A percentile compares a stretch with the other conserved stretches of the same genome.
These are phyloP conservation scores for Andrena minutula DNA, from an alignment of 2,888 invertebrate species.

Conservation along the genomic window DNA sequence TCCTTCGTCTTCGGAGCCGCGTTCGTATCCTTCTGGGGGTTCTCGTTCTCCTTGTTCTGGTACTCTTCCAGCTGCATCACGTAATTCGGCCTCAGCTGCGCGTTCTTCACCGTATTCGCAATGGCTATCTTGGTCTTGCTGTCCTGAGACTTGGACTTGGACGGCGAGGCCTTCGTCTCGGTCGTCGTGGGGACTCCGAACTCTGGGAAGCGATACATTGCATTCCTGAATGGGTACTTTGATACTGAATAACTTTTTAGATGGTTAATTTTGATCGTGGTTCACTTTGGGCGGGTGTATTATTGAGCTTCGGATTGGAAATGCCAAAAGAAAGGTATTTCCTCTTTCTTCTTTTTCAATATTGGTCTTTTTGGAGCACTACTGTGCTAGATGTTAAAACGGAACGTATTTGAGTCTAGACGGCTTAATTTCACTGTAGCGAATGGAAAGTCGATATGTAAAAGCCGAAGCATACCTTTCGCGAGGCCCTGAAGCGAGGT, in stretches of 20 bases:
- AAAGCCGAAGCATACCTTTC: slow-evolving; percentile 78
- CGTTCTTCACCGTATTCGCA: slow-evolving; percentile 75
- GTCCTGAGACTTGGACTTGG: slow-evolving; percentile 75
- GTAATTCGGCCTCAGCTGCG: slow-evolving; percentile 65
- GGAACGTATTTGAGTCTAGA: too few species aligned
- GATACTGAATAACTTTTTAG: too few species aligned
- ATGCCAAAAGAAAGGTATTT: too few species aligned
- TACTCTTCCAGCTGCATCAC: slow-evolving; percentile 86
- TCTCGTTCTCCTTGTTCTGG: slow-evolving; percentile 90
- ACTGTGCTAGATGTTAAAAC: too few species aligned
- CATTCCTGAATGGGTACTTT: too few species aligned
- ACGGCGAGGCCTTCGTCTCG: slow-evolving; percentile 75
- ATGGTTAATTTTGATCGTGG: too few species aligned
- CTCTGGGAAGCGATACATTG: slow-evolving; percentile 73
- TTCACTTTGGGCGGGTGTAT: too few species aligned
- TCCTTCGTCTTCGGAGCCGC: slow-evolving; percentile 56
- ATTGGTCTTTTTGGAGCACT: too few species aligned
- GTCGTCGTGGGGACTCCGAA: slow-evolving; percentile 82
- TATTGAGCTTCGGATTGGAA: too few species aligned
- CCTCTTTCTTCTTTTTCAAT: too few species aligned
- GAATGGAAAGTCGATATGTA: background rate
- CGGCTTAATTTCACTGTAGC: too few species aligned
- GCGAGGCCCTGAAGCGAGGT: slow-evolving; percentile 86
- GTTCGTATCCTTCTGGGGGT: slow-evolving; percentile 84
- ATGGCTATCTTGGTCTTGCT: slow-evolving; percentile 81